Conservation (phyloP, 2,113 vertebrate genomes). For the Rhinolophus sinicus region DNA sequence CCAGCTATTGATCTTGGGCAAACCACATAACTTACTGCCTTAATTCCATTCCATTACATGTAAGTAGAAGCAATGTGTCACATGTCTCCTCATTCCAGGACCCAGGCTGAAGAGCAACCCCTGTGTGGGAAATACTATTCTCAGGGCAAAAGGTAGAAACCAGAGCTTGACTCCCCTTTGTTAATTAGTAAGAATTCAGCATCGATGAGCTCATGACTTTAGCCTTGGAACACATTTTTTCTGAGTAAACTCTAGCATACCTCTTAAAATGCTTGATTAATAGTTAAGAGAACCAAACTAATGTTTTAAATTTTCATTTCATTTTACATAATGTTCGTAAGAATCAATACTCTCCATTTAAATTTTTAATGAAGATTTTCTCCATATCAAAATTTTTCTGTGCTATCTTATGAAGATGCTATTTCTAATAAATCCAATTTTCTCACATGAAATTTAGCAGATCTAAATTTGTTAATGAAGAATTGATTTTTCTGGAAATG, state of each 20-base stretch:
- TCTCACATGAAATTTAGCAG: not conserved
- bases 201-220: not conserved
- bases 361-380: not conserved
- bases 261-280: not conserved
- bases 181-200: not conserved
- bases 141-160: not conserved
- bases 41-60: not conserved
- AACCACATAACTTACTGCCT: not conserved
- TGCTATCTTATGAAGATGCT: not conserved
- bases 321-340: constrained; percentile 12
- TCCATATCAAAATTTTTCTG: not conserved
- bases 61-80: not conserved
- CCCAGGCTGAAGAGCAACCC: not conserved
- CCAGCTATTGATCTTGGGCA: not conserved
- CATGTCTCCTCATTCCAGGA: not conserved
- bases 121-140: not conserved
- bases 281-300: not conserved
- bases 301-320: constrained; percentile 26
- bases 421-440: constrained; percentile 12
- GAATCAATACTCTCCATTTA: not conserved
- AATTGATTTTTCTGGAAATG: not conserved
- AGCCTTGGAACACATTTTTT: not conserved
- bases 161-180: not conserved
- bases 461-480: constrained; percentile 31
- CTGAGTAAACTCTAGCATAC: not conserved